phyloP scores from a whole-genome alignment of 2,888 invertebrate species.

The Mechanitis mazaeus region DNA sequence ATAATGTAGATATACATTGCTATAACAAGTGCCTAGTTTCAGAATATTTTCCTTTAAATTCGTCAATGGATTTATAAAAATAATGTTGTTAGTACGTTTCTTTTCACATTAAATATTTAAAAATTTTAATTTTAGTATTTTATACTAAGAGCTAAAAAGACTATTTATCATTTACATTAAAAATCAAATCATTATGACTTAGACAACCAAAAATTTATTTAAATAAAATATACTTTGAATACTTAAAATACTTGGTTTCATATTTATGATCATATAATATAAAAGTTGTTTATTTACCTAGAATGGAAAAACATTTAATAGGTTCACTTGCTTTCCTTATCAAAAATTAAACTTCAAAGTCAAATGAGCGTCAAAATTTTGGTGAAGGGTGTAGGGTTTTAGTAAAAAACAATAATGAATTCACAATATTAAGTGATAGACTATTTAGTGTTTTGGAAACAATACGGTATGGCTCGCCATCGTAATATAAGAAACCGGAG shows the following conservation, averaged over 20 bases:
- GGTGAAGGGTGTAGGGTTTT: constrained; percentile 37
- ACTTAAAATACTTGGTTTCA: too few relatives aligned
- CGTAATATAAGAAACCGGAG: constrained; percentile 89
- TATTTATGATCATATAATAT: too few relatives aligned
- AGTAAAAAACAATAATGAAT: constrained; percentile 20
- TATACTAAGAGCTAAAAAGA: too few relatives aligned
- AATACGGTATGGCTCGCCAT: constrained; percentile 85
- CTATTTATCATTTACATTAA: too few relatives aligned
- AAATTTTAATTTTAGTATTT: too few relatives aligned
- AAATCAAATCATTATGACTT: too few relatives aligned
- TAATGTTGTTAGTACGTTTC: background rate
- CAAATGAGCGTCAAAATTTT: constrained; percentile 28
- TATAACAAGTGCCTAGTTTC: background rate
- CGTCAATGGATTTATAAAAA: background rate
- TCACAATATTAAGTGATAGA: constrained; percentile 13
- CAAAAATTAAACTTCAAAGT: constrained; percentile 11
- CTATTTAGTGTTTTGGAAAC: background rate
- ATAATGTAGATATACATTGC: background rate
- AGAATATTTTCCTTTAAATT: background rate
- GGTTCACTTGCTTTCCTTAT: too few relatives aligned
- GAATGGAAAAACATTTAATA: too few relatives aligned
- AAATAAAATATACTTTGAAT: too few relatives aligned
- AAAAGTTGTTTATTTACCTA: too few relatives aligned
- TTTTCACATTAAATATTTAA: background rate
- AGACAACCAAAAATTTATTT: too few relatives aligned